Evolutionary conservation across 1,140 invertebrate species (phyloP), one percentile per base, ranked within the genome.

Genomic region (Archegozetes longisetosus): DNA sequence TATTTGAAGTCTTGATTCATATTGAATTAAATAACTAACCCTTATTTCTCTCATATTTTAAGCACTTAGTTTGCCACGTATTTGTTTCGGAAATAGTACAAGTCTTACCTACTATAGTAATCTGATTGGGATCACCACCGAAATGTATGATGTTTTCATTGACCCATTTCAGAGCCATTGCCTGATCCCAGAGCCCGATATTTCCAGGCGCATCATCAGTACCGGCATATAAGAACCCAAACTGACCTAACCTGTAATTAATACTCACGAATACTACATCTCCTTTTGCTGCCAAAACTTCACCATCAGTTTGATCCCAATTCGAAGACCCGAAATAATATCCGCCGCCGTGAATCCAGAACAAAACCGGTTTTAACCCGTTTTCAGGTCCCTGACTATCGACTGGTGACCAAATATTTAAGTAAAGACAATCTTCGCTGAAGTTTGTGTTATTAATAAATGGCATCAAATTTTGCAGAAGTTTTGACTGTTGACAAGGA

Each of bases 61-160:
- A n/a, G n/a, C n/a, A n/a, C n/a, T n/a, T n/a, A n/a, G n/a, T n/a
- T n/a, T n/a, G n/a, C n/a, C n/a, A n/a, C n/a, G n/a, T n/a, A n/a
- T n/a, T n/a, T n/a, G n/a, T n/a, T n/a, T n/a, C n/a, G n/a, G n/a
- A n/a, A n/a, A n/a, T n/a, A n/a, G n/a, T n/a, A n/a, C n/a, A n/a
- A n/a, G 88, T 93, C 73, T 97, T 93, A 13, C 92, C 92, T 70
- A 97, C 94, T 14, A 97, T 74, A 0, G 93, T 97, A 22, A 97
- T 83, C 68, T 91, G 91, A 64, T 89, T 79, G 12, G 88, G 84
- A 73, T 95, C 92, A 1, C 94, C 94, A 47, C 92, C 92, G 73
- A 98, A 97, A 26, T 80, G 77, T 56, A 80, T 80, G 61, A 96
- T 94, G 73, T 98, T 96, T 68, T 90, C 85, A 69, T 84, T 82